A percentile compares a stretch with the other conserved stretches of the same genome.
Evolutionary conservation across 2,888 invertebrate genomes (phyloP).

Genomic region (Spilosoma lubricipeda): DNA sequence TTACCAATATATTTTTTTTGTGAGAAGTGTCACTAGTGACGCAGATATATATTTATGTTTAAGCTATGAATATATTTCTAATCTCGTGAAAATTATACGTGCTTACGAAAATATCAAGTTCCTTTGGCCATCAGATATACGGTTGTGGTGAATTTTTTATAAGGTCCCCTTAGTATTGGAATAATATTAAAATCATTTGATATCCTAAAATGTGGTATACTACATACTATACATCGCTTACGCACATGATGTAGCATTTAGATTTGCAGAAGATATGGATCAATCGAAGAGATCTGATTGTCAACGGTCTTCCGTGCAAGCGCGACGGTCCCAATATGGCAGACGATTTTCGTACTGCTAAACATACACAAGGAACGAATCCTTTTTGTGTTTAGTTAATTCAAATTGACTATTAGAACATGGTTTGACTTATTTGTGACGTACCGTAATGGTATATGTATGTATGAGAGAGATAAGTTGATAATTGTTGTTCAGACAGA

Average conservation of each 20-base stretch:
- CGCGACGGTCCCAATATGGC: conserved; percentile 22
- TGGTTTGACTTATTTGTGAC: conserved; percentile 36
- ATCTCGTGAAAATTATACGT: conserved; percentile 52
- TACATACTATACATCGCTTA: conserved; percentile 53
- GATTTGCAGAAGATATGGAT: conserved; percentile 35
- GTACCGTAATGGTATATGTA: conserved; percentile 25
- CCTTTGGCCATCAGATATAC: conserved; percentile 48
- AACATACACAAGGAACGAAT: conserved; percentile 33
- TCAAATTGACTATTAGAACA: conserved; percentile 34
- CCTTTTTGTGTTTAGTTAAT: conserved; percentile 45
- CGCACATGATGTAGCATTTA: conserved; percentile 65
- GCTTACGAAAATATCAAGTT: conserved; percentile 52
- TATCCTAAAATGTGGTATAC: conserved; percentile 40
- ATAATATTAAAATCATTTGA: conserved; percentile 46
- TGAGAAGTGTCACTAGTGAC: conserved; percentile 59
- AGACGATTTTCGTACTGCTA: conserved; percentile 24
- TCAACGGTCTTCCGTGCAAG: conserved; percentile 22
- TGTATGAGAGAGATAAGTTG: conserved; percentile 28
- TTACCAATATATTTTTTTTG: conserved; percentile 61
- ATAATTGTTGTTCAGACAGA: conserved; percentile 36
- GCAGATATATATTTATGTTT: conserved; percentile 48
- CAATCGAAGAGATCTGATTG: conserved; percentile 35
- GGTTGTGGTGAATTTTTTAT: conserved; percentile 55
- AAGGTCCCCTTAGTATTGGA: conserved; percentile 40
- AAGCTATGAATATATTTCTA: conserved; percentile 50